These are phyloP conservation scores for Ophthalmolycus amberensis DNA, from an alignment of 2,113 vertebrate genomes.

Conservation along the genomic window DNA sequence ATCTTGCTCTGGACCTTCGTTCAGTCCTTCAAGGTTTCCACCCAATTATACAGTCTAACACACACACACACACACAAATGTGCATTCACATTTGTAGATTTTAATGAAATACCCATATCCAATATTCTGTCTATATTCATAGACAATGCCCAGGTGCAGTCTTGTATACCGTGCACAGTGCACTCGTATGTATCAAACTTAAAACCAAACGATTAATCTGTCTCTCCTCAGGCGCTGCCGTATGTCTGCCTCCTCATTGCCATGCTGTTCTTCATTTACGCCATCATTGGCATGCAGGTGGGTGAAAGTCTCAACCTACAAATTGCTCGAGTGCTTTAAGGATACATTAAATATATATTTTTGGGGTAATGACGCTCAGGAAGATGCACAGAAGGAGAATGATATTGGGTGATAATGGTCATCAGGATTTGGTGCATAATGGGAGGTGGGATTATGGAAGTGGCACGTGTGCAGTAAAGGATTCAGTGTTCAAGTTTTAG, in stretches of 20 bases:
- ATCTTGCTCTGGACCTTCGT: constrained; percentile 96
- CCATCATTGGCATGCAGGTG: constrained; percentile 89
- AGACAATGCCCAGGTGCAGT: background rate
- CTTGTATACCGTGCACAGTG: background rate
- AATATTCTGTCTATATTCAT: background rate
- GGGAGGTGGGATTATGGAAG: constrained; percentile 3
- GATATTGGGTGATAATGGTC: constrained; percentile 29
- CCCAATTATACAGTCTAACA: constrained; percentile 25
- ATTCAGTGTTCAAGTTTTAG: background rate
- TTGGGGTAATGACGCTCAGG: constrained; percentile 17
- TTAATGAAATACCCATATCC: background rate
- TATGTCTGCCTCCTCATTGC: constrained; percentile 88
- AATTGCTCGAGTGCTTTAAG: constrained; percentile 18
- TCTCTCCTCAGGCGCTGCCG: constrained; percentile 82
- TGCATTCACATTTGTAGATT: constrained; percentile 13
- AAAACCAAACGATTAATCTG: constrained; percentile 31
- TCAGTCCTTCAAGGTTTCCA: constrained; percentile 92
- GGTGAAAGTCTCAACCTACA: constrained; percentile 49
- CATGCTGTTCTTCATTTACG: constrained; percentile 89
- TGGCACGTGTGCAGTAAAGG: background rate
- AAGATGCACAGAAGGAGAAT: constrained; percentile 7
- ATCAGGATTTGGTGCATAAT: constrained; percentile 21
- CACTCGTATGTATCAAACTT: constrained; percentile 13
- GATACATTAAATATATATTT: constrained; percentile 42
- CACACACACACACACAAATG: background rate